Percentiles rank a stretch among this genome's conserved stretches.
These are phyloP conservation scores for Stylophora pistillata DNA, from an alignment of 64 coral and sea anemone genomes.

Conservation along the genomic window DNA sequence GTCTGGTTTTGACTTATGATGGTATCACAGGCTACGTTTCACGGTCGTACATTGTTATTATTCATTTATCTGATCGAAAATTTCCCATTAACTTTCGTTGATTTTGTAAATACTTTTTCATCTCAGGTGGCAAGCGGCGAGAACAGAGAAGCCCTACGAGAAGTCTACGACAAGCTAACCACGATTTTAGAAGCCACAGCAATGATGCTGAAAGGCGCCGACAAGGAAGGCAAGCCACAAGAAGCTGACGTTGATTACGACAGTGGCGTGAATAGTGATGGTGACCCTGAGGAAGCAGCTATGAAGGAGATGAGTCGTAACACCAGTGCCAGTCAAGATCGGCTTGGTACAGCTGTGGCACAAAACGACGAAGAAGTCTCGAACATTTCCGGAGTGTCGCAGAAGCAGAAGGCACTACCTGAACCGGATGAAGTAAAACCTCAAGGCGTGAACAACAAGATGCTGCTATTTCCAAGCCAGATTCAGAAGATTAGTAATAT, in stretches of 20 bases:
- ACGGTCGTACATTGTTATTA: no score
- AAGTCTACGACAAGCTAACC: conserved; percentile 66
- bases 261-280: conserved; percentile 18
- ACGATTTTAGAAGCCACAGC: conserved; percentile 62
- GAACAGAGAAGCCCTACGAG: conserved; percentile 41
- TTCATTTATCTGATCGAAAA: no score
- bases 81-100: no score
- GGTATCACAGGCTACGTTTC: no score
- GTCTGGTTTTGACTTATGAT: no score
- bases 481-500: conserved; percentile 90
- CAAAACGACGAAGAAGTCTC: conserved; percentile 24
- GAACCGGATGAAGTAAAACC: background rate
- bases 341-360: conserved; percentile 14
- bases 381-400: conserved; percentile 49
- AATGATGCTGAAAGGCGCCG: conserved; percentile 51
- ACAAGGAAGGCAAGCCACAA: conserved; percentile 12
- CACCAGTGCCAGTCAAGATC: conserved; percentile 42
- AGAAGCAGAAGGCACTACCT: conserved; percentile 9
- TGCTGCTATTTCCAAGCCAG: conserved; percentile 65
- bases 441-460: conserved; percentile 16
- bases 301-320: conserved; percentile 22
- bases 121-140: conserved; percentile 43
- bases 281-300: conserved; percentile 42
- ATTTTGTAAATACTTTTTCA: background rate
- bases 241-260: background rate